Percentiles rank a stretch among this genome's conserved stretches.
phyloP scores from a whole-genome alignment of 2,888 invertebrate genomes.

The Subacronicta megacephala region DNA sequence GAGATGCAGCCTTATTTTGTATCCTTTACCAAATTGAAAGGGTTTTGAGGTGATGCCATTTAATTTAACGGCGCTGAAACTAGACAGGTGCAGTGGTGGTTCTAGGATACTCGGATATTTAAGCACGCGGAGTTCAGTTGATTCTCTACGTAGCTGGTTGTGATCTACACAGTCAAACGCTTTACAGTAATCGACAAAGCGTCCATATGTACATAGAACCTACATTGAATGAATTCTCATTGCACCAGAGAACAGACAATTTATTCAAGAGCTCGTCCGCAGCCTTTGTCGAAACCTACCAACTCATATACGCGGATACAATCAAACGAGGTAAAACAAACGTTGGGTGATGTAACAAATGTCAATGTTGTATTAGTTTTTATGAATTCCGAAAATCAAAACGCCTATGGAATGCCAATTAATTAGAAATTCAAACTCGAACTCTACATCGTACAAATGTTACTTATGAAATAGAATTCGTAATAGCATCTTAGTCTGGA shows the following conservation, averaged over 20 bases:
- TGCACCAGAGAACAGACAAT: background rate
- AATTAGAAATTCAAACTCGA: constrained; percentile 16
- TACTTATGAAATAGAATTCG: constrained; percentile 32
- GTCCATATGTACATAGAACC: too few relatives aligned
- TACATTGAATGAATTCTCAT: too few relatives aligned
- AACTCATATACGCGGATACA: too few relatives aligned
- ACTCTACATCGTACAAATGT: constrained; percentile 8
- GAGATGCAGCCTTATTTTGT: background rate
- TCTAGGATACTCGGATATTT: background rate
- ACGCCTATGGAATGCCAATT: too few relatives aligned
- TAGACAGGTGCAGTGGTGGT: background rate
- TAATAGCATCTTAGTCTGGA: constrained; percentile 40
- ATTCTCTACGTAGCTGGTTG: background rate
- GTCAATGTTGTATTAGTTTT: too few relatives aligned
- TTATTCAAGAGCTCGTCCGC: too few relatives aligned
- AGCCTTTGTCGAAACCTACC: too few relatives aligned
- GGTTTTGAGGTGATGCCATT: background rate
- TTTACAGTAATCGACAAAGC: background rate
- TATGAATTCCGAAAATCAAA: too few relatives aligned
- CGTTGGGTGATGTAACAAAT: too few relatives aligned
- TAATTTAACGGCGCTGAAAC: background rate
- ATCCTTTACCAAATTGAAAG: too few relatives aligned
- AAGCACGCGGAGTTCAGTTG: background rate
- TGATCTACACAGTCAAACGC: background rate
- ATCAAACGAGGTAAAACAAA: too few relatives aligned